Evolutionary conservation across 1,140 invertebrate species (phyloP), one percentile per base, ranked within the genome.

Genomic region (Pseudoatta argentina): DNA sequence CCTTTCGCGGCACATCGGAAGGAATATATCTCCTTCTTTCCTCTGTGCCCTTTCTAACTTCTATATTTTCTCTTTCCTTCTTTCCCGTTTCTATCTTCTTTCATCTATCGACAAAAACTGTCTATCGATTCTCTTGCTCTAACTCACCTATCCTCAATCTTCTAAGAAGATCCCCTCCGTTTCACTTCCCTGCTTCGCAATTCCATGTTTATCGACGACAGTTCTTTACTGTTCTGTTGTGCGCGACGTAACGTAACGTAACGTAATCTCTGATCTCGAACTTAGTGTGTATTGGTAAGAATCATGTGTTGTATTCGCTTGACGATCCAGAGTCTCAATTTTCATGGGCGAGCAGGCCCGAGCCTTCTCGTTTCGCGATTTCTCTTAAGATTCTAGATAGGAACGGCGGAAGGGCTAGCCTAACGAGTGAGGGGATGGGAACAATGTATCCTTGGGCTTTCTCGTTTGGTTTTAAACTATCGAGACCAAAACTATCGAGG

Each of bases 1-100:
- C 79, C 87, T 92, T 92, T 92, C 86, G 83, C 90, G 91, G 85
- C 91, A 90, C 90, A 91, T 91, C 91, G 91, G 90, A 87, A 93
- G 79, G 92, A 92, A 92, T 87, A 92, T 87, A 86, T 8, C 59
- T 87, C 85, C 78, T 77, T 87, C 89, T 83, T 85, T 87, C 61
- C 59, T 18, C 27, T 76, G 86, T 85, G 88, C 21, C 76, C 34
- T 64, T 34, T 81, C 34, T 81, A 81, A 69, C 67, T 87, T 69
- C 55, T 83, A 73, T 83, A 73, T 87, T 14, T 21, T 81, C n/a
- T 72, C 48, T 86, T 53, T 63, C 16, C 76, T 44, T 89, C 83
- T 86, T 44, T 63, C 44, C 85, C 44, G 44, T 86, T 88, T 87
- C 27, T 48, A 27, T 66, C 51, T 18, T 14, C 61, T 63, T 77